Conservation (phyloP, 2,797 vertebrate genomes). For the Micropoecilia bifurca region DNA sequence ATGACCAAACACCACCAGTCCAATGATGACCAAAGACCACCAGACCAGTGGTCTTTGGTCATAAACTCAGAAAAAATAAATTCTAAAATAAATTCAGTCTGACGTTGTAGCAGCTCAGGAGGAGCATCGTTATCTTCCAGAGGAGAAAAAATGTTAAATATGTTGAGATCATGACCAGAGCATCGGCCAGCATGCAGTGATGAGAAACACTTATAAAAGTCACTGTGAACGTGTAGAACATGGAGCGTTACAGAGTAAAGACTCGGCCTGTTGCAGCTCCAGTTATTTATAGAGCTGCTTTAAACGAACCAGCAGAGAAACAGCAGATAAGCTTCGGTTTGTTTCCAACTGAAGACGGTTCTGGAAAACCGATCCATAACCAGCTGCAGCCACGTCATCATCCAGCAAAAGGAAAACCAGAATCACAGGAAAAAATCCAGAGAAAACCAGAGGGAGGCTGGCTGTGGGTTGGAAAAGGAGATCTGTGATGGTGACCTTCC, state of each 20-base stretch:
- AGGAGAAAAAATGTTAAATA: neutral
- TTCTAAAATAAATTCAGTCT: neutral
- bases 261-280: neutral
- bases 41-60: too few relatives aligned
- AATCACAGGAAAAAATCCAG: too few relatives aligned
- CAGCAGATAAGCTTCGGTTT: conserved; percentile 9
- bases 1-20: too few relatives aligned
- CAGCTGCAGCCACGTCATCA: neutral
- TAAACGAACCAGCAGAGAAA: conserved; percentile 6
- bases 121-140: neutral
- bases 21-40: too few relatives aligned
- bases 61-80: neutral
- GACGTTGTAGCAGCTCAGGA: neutral
- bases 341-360: neutral
- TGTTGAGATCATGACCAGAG: neutral
- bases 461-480: neutral
- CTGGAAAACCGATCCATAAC: neutral
- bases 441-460: neutral
- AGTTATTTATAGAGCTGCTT: conserved; percentile 12
- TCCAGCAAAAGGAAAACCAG: neutral
- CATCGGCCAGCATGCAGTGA: neutral
- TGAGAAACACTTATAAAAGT: neutral
- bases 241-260: too few relatives aligned
- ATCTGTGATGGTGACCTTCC: neutral
- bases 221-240: neutral